These are phyloP conservation scores for Melanaphis sacchari DNA, from an alignment of 1,140 invertebrate genomes.

Conservation along the genomic window DNA sequence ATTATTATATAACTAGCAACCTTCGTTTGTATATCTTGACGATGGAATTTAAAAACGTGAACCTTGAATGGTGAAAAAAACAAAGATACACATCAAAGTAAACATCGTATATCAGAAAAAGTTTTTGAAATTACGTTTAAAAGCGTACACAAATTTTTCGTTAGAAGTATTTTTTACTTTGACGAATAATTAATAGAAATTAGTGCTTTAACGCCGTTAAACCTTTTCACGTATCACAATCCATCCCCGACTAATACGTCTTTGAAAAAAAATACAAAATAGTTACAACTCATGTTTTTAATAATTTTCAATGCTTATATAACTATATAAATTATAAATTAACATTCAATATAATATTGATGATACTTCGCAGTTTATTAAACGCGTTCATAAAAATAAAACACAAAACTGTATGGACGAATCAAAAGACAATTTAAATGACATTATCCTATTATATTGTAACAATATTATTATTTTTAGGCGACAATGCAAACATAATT, in stretches of 20 bases:
- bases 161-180: background rate
- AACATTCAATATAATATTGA: background rate
- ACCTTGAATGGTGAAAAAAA: background rate
- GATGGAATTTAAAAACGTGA: background rate
- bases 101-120: background rate
- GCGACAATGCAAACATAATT: background rate
- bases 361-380: background rate
- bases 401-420: background rate
- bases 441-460: constrained; percentile 17
- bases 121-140: background rate
- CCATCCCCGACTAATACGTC: background rate
- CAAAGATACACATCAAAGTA: constrained; percentile 29
- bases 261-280: background rate
- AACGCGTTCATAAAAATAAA: background rate
- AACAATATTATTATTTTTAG: background rate
- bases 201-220: background rate
- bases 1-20: background rate
- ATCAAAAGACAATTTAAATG: background rate
- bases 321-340: background rate
- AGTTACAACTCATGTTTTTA: background rate
- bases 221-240: background rate
- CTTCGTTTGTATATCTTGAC: background rate
- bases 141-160: background rate
- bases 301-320: background rate
- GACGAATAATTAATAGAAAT: background rate